Base-by-base conservation (phyloP, 2,888 invertebrate genomes). In the Scaptomyza polygonia region DNA sequence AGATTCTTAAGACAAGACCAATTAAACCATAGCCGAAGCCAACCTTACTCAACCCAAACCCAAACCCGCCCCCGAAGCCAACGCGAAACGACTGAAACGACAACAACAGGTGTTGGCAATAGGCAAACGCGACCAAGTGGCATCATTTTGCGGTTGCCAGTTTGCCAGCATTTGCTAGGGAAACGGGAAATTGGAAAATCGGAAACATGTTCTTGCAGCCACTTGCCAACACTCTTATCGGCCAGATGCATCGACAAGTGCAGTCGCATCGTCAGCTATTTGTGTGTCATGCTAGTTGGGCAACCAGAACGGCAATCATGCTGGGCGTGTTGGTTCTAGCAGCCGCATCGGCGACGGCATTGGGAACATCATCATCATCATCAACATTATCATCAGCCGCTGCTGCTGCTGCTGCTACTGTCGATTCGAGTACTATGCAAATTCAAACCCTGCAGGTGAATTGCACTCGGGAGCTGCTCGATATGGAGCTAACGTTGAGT, bases 391-490 rank as follows among this genome's bases (percentile, higher is more conserved):
- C 25, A 25, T 25, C 25, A 5, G 3, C 62, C 29, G 45, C 42
- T 8, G 27, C 51, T 11, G 5, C 59, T 32, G 45, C 42, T 8
- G 21, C 51, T 11, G 14, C 48, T 1, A 27, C 44, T 6, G 29
- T 39, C 8, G 30, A 39, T 27, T 16, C 44, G 16, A 18, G 12
- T 6, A 12, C 55, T 11, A 87, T 82, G 79, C 76, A 77, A 55
- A 94, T 95, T 72, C 87, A 93, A 70, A 93, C 93, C 67, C 92
- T 95, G 11, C 92, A 93, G 69, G 93, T 94, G 53, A 92, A 93
- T 44, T 96, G 96, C 89, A 94, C 95, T 76, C 93, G 94, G 61
- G 93, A 93, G 56, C 91, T 93, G 56, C 92, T 96, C 84, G 94
- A 94, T 64, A 93, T 95, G 65, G 93, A 93, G 56, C 88, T 96